Evolutionary conservation across 2,888 invertebrate genomes (phyloP).

Genomic region (Pimpla rufipes): DNA sequence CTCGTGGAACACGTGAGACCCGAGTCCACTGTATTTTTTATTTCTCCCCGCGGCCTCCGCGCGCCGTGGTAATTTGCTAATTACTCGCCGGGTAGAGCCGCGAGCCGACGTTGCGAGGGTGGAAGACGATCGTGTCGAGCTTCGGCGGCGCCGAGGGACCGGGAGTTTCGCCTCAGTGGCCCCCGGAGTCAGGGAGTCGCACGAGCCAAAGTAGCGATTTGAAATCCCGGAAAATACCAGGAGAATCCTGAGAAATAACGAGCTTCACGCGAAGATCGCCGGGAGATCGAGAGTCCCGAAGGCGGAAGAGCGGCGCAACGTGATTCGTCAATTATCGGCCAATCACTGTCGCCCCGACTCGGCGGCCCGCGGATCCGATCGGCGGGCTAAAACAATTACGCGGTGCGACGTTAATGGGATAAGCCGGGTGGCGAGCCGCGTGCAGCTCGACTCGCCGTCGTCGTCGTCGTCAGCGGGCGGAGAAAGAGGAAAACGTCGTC

Average conservation of each 20-base stretch:
- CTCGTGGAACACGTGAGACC: background rate
- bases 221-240: too few relatives aligned
- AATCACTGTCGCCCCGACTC: conserved; percentile 28
- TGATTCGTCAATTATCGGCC: conserved; percentile 48
- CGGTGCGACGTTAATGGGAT: conserved; percentile 31
- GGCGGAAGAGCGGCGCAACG: background rate
- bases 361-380: background rate
- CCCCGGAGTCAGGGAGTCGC: too few relatives aligned
- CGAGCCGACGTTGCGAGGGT: conserved; percentile 1
- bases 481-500: background rate
- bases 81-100: conserved; percentile 41
- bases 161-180: background rate
- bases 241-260: too few relatives aligned
- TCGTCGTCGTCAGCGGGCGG: background rate
- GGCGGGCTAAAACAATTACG: conserved; percentile 18
- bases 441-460: background rate
- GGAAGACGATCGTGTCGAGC: background rate
- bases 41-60: conserved; percentile 15
- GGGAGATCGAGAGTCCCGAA: background rate
- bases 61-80: conserved; percentile 59
- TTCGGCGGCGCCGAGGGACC: background rate
- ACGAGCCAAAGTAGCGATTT: too few relatives aligned
- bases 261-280: too few relatives aligned
- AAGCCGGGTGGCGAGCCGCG: conserved; percentile 24
- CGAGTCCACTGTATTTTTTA: too few relatives aligned